These are phyloP conservation scores for Scaptomyza parva DNA, from an alignment of 2,888 invertebrate species.

Conservation along the genomic window DNA sequence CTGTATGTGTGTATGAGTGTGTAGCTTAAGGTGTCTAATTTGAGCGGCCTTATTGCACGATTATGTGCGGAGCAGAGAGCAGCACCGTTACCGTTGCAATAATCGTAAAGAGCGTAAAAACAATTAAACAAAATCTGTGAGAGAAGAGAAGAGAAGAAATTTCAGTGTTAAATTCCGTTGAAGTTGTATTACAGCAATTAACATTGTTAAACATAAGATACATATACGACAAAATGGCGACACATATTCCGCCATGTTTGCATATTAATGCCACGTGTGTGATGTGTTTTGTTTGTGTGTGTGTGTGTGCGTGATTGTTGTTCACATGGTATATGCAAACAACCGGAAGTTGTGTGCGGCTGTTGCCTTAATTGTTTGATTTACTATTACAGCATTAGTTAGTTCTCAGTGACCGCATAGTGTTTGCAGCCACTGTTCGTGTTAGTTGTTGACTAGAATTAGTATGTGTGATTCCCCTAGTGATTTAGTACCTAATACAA, in stretches of 20 bases:
- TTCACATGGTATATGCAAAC: constrained; percentile 38
- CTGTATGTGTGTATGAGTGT: constrained; percentile 32
- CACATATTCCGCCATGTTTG: constrained; percentile 40
- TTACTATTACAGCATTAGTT: constrained; percentile 31
- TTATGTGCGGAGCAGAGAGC: constrained; percentile 96
- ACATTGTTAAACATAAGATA: neutral
- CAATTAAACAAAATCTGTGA: constrained; percentile 95
- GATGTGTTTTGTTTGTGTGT: constrained; percentile 2
- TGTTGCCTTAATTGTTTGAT: constrained; percentile 71
- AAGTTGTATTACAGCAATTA: constrained; percentile 19
- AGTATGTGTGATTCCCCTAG: constrained; percentile 1
- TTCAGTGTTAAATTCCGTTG: neutral
- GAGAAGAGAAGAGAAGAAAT: constrained; percentile 38
- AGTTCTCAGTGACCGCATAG: constrained; percentile 24
- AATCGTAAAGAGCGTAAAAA: constrained; percentile 97
- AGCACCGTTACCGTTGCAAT: constrained; percentile 96
- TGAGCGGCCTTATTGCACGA: constrained; percentile 90
- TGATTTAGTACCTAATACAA: neutral
- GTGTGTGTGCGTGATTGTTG: constrained; percentile 1
- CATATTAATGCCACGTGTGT: constrained; percentile 52
- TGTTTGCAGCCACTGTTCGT: constrained; percentile 37
- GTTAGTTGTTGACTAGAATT: constrained; percentile 25
- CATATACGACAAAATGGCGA: constrained; percentile 49
- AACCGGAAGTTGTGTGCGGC: constrained; percentile 67
- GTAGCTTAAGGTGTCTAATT: constrained; percentile 64